Base-by-base conservation (phyloP, 2,888 invertebrate genomes). In the Drosophila peninsularis region DNA sequence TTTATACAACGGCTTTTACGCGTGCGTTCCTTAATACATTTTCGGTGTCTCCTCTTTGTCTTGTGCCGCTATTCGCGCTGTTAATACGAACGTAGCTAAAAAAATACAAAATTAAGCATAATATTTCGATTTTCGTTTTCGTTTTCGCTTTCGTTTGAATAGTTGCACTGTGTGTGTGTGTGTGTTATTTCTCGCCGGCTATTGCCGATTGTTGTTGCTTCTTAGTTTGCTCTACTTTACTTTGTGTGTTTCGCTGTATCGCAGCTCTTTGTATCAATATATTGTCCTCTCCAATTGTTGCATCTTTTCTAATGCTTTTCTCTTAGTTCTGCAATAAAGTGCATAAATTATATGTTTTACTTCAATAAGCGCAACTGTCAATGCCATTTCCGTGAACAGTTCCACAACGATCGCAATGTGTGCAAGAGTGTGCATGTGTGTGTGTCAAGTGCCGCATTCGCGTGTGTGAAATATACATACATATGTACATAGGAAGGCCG, bases 21-120 rank as follows among this genome's bases (percentile, higher is more conserved):
- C 90, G 84, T 85, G 87, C 80, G 64, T 75, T 71, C 67, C 67
- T 69, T 69, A 50, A 47, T 32, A 47, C 17, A 32, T 47, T 58
- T 66, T 61, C 41, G 52, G 55, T 53, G 39, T 45, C 42, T 44
- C 13, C 34, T 36, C 14, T 42, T 63, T 45, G n/a, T 36, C 14
- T 49, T 50, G 24, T 42, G 30, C 13, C 24, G 21, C 6, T 10
- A 11, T 50, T 42, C 42, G 50, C 36, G 42, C 24, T 53, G 41
- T 14, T 32, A 32, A 45, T 17, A 9, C 27, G 37, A 64, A 11
- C 27, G 27, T 17, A 37, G 42, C 71, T 44, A 41, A 27, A 34
- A 30, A 10, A 30, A 36, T 41, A n/a, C 21, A 21, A 21, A 34
- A 21, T 19, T 32, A 13, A 34, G 49, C 49, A 49, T 30, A 47